Evolutionary conservation across 2,888 invertebrate genomes (phyloP).

Genomic region (Acleris laterana): DNA sequence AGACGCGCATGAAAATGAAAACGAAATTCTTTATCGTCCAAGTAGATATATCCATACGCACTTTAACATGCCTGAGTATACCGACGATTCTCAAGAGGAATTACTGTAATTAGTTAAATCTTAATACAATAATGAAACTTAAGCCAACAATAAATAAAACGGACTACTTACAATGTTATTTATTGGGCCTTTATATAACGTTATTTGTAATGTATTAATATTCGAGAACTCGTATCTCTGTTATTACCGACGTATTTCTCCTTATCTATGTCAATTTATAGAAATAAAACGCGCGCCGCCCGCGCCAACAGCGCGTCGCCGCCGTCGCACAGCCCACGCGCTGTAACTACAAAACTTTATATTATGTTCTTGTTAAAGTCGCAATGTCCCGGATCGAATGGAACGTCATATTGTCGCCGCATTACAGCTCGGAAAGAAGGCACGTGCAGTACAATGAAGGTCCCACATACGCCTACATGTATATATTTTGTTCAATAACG

Average conservation of each 20-base stretch:
- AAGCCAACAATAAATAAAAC: too few relatives aligned
- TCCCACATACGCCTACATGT: constrained; percentile 40
- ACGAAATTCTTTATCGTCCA: too few relatives aligned
- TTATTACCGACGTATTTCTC: background rate
- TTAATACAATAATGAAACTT: too few relatives aligned
- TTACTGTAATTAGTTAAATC: too few relatives aligned
- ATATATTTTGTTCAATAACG: constrained; percentile 64
- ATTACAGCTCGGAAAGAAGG: constrained; percentile 26
- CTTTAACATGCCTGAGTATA: too few relatives aligned
- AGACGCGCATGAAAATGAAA: background rate
- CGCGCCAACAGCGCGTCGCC: background rate
- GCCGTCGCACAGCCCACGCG: constrained; percentile 7
- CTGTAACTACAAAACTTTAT: constrained; percentile 26
- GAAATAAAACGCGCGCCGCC: background rate
- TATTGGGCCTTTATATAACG: too few relatives aligned
- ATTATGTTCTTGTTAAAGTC: constrained; percentile 12
- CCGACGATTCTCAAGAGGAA: too few relatives aligned
- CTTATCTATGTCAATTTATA: background rate
- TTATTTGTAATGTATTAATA: background rate
- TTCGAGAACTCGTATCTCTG: background rate
- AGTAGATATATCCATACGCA: too few relatives aligned
- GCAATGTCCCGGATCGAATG: constrained; percentile 38
- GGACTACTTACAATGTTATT: too few relatives aligned
- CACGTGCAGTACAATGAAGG: constrained; percentile 34
- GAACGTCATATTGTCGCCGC: constrained; percentile 48